A percentile compares a stretch with the other conserved stretches of the same genome.
Evolutionary conservation across 1,140 invertebrate species (phyloP).

Genomic region (Venturia canescens): DNA sequence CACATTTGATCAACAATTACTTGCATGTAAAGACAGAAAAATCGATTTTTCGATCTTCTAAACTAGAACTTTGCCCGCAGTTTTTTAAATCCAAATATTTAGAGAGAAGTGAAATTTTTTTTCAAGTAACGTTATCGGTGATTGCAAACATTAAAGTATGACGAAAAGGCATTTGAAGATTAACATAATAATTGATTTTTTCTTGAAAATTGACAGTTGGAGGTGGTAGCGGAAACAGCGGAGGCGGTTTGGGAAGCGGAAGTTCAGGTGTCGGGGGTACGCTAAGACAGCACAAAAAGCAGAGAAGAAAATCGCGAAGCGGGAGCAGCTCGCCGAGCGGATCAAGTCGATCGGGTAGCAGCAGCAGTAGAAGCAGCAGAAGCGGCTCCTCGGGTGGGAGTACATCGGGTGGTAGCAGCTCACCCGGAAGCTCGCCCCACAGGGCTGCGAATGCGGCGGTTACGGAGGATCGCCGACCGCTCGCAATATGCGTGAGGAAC

Average conservation of each 20-base stretch:
- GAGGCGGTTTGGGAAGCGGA: slow-evolving; percentile 37
- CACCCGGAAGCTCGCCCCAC: slow-evolving; percentile 74
- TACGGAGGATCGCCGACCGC: slow-evolving; percentile 84
- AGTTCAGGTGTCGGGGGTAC: slow-evolving; percentile 55
- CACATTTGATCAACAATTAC: too few species aligned
- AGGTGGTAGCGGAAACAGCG: slow-evolving; percentile 45
- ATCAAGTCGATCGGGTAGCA: slow-evolving; percentile 79
- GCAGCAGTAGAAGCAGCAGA: slow-evolving; percentile 80
- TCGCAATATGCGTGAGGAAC: slow-evolving; percentile 95
- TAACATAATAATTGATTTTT: too few species aligned
- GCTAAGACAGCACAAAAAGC: slow-evolving; percentile 72
- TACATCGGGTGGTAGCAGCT: slow-evolving; percentile 73
- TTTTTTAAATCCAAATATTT: too few species aligned
- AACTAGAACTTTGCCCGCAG: too few species aligned
- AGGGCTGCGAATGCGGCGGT: slow-evolving; percentile 70
- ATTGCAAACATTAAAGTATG: too few species aligned
- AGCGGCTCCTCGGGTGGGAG: slow-evolving; percentile 77
- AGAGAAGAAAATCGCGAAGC: slow-evolving; percentile 74
- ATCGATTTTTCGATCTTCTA: too few species aligned
- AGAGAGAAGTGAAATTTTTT: too few species aligned
- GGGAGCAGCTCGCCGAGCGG: slow-evolving; percentile 78
- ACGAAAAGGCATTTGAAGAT: too few species aligned
- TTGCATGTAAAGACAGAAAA: too few species aligned
- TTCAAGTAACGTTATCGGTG: too few species aligned
- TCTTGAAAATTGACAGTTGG: too few species aligned